Conservation (phyloP, 2,888 invertebrate species). For the Agriopis leucophaearia region DNA sequence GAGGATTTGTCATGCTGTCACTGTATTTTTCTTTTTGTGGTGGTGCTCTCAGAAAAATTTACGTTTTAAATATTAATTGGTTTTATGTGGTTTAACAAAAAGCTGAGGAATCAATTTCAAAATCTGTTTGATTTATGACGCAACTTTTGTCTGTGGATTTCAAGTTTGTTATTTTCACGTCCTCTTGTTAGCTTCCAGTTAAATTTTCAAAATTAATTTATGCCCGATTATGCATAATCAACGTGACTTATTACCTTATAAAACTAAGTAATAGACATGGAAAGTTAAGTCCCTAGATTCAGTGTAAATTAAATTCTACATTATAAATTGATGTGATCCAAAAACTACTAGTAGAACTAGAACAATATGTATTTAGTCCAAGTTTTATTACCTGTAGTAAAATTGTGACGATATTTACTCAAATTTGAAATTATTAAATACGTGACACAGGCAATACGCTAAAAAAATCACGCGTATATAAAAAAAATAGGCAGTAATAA, state of each 20-base stretch:
- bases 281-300: neutral
- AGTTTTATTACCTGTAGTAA: too few relatives aligned
- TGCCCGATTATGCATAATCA: neutral
- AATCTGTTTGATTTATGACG: constrained; percentile 24
- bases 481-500: too few relatives aligned
- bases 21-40: constrained; percentile 25
- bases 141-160: constrained; percentile 25
- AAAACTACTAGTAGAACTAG: neutral
- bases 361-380: too few relatives aligned
- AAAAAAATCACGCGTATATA: too few relatives aligned
- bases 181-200: neutral
- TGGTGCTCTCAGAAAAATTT: constrained; percentile 21
- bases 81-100: constrained; percentile 1
- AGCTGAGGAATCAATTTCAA: constrained; percentile 20
- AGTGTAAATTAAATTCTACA: constrained; percentile 1
- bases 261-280: neutral
- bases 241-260: neutral
- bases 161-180: constrained; percentile 3
- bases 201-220: neutral
- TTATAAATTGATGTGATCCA: neutral
- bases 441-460: too few relatives aligned
- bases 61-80: constrained; percentile 25
- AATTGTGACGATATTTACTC: too few relatives aligned
- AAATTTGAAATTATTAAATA: too few relatives aligned
- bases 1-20: constrained; percentile 37